Percentiles rank a stretch among this genome's conserved stretches.
Conservation (phyloP, 2,888 invertebrate genomes). For the Eilema sororculum region DNA sequence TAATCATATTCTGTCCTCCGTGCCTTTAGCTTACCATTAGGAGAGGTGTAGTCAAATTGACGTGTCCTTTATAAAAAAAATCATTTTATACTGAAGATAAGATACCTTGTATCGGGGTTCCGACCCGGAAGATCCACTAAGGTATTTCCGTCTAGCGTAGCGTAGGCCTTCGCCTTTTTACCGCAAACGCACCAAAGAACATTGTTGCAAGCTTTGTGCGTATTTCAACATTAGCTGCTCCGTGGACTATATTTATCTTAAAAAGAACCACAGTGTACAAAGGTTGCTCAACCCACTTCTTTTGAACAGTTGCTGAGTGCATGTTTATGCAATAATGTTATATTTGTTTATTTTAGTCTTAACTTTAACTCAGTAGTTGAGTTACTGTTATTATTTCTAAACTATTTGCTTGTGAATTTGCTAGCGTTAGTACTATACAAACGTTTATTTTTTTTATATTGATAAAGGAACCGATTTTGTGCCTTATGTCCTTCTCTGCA, state of each 20-base stretch:
- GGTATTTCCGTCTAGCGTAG: neutral
- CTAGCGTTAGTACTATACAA: neutral
- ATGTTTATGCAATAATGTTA: slow-evolving; percentile 8
- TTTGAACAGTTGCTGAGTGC: slow-evolving; percentile 8
- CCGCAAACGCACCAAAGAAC: neutral
- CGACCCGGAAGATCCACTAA: neutral
- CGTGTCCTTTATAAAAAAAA: too few relatives aligned
- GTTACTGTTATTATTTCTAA: neutral
- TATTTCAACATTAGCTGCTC: neutral
- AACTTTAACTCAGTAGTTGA: neutral
- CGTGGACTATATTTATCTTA: slow-evolving; percentile 6
- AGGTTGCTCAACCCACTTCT: slow-evolving; percentile 1
- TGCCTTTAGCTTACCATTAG: too few relatives aligned
- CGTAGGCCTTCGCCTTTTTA: neutral
- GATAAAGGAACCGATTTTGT: neutral
- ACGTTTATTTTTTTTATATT: neutral
- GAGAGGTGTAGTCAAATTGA: too few relatives aligned
- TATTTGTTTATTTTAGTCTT: neutral
- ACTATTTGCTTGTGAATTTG: neutral
- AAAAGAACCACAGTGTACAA: neutral
- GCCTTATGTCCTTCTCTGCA: neutral
- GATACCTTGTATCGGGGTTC: neutral
- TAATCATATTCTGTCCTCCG: too few relatives aligned
- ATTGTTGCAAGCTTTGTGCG: neutral
- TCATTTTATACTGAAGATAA: too few relatives aligned